A percentile compares a stretch with the other conserved stretches of the same genome.
Conservation (phyloP, 2,888 invertebrate genomes). For the Rhorus exstirpatorius region DNA sequence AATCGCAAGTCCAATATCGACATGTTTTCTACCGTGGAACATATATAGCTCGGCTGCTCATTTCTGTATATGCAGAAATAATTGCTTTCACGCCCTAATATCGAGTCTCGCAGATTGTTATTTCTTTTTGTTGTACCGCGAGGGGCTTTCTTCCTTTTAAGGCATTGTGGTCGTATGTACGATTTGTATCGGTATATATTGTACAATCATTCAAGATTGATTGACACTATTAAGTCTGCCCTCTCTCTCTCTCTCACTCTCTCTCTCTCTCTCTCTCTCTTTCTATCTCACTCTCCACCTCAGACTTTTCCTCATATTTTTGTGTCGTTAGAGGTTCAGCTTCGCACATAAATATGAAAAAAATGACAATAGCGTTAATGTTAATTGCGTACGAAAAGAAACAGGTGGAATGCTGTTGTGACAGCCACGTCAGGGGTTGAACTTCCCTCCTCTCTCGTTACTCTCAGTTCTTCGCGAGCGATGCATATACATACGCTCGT, state of each 20-base stretch:
- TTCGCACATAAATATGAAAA: not conserved
- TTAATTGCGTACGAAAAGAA: slow-evolving; percentile 24
- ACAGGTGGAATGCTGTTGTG: slow-evolving; percentile 31
- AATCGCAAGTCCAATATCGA: slow-evolving; percentile 36
- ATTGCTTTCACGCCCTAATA: slow-evolving; percentile 18
- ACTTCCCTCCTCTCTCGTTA: slow-evolving; percentile 20
- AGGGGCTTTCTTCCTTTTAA: slow-evolving; percentile 32
- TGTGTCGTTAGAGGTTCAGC: not conserved
- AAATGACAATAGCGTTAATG: slow-evolving; percentile 51
- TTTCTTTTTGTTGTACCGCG: not conserved
- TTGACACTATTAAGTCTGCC: slow-evolving; percentile 43
- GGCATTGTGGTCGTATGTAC: slow-evolving; percentile 28
- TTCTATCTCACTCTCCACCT: not conserved
- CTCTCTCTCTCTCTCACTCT: not conserved
- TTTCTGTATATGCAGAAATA: slow-evolving; percentile 32
- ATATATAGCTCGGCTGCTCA: slow-evolving; percentile 22
- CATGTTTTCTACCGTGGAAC: slow-evolving; percentile 8
- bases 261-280: not conserved
- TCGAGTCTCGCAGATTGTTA: slow-evolving; percentile 15
- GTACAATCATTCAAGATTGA: slow-evolving; percentile 49
- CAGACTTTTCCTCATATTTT: no score
- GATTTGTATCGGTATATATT: slow-evolving; percentile 45
- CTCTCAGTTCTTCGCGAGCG: slow-evolving; percentile 31
- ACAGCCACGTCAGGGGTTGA: slow-evolving; percentile 38
- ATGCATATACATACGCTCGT: slow-evolving; percentile 45